A percentile compares a stretch with the other conserved stretches of the same genome.
These are phyloP conservation scores for Hippocampus mohnikei DNA, from an alignment of 2,113 vertebrate species.

Conservation along the genomic window DNA sequence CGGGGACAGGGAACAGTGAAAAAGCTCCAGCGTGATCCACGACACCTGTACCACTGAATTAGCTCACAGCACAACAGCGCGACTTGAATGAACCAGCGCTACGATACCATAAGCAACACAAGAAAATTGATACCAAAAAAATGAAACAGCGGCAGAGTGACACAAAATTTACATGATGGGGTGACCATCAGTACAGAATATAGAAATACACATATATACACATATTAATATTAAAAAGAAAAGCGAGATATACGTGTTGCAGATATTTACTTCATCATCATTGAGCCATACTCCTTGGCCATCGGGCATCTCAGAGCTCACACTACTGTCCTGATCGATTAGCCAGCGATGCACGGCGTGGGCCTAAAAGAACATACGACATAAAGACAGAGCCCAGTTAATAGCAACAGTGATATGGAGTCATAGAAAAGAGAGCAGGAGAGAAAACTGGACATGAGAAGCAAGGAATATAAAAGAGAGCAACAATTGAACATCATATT, in stretches of 20 bases:
- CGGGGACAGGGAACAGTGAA: slow-evolving; percentile 62
- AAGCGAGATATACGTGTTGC: slow-evolving; percentile 78
- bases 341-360: slow-evolving; percentile 81
- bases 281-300: slow-evolving; percentile 81
- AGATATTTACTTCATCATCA: slow-evolving; percentile 84
- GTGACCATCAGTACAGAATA: slow-evolving; percentile 64
- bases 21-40: slow-evolving; percentile 68
- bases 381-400: slow-evolving; percentile 79
- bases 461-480: slow-evolving; percentile 35
- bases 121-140: slow-evolving; percentile 56
- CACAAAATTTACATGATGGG: slow-evolving; percentile 65
- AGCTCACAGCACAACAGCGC: slow-evolving; percentile 73
- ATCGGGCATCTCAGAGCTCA: slow-evolving; percentile 81
- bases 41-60: slow-evolving; percentile 63
- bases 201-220: slow-evolving; percentile 43
- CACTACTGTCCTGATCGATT: slow-evolving; percentile 83
- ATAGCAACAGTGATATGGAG: slow-evolving; percentile 58
- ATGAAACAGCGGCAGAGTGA: slow-evolving; percentile 63
- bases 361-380: slow-evolving; percentile 81
- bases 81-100: slow-evolving; percentile 69
- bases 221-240: slow-evolving; percentile 64
- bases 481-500: slow-evolving; percentile 54
- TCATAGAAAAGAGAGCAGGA: slow-evolving; percentile 35
- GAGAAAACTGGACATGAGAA: slow-evolving; percentile 38
- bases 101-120: slow-evolving; percentile 70